Base-by-base conservation (phyloP, 2,797 vertebrate genomes). In the Meda fulgida region DNA sequence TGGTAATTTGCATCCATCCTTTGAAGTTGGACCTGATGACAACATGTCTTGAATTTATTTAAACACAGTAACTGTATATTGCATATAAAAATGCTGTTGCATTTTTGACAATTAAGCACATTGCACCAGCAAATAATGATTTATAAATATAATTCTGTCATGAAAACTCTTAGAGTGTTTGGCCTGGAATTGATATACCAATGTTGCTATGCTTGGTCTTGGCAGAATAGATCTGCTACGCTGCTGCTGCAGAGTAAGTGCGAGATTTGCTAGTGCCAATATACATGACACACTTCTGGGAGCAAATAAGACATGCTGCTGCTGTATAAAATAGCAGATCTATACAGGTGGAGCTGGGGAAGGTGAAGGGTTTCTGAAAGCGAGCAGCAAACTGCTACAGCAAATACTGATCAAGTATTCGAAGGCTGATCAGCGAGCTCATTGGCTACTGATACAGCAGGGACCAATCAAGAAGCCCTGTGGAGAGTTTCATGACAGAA, bases 1-100 rank as follows among this genome's bases (percentile, higher is more conserved):
- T 29, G 23, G 34, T 60, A 38, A 81, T 70, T 70, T 78, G 14
- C 51, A 77, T 51, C 6, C 9, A 77, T 79, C 67, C 23, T 13
- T 5, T 60, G 23, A 46, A 79, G 31, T 43, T 65, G 78, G 48
- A 75, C 29, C 53, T 69, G 51, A 77, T n/a, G 51, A 69, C 23
- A 70, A 76, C 69, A 84, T 21, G 3, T 75, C 40, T 21, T 51
- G 6, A 3, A 16, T 31, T 31, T 31, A 65, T 53, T 34, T 21
- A 18, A 34, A 23, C 9, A 11, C 19, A 51, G 26, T n/a, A 71
- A 23, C 23, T 2, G 23, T 38, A 69, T 13, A 4, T 38, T 11
- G 8, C 65, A 67, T 11, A 67, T 21, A 67, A 10, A 5, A 36
- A 19, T 11, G n/a, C n/a, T n/a, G n/a, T n/a, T n/a, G n/a, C 10